Percentiles rank a stretch among this genome's conserved stretches.
Conservation (phyloP, 1,140 invertebrate species). For the Pissodes strobi region DNA sequence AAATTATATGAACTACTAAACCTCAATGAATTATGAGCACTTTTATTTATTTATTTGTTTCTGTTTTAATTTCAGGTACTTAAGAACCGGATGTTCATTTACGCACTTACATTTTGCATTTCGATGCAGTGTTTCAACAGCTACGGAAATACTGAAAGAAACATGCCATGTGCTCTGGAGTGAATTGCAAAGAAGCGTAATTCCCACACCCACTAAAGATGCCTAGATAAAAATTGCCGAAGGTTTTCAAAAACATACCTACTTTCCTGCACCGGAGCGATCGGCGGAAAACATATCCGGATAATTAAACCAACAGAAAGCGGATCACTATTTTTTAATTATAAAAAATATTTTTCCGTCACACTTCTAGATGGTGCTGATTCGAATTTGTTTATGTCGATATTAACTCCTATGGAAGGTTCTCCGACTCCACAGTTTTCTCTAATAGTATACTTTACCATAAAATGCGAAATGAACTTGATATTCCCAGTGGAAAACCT, state of each 20-base stretch:
- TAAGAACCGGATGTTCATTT: not conserved
- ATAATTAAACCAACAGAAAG: not conserved
- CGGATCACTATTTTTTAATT: not conserved
- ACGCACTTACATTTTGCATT: not conserved
- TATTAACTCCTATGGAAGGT: not conserved
- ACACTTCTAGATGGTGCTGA: not conserved
- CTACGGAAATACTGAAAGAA: not conserved
- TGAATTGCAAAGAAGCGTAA: not conserved
- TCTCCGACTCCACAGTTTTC: slow-evolving; percentile 10
- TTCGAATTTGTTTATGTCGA: not conserved
- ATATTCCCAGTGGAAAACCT: not conserved
- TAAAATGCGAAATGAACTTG: not conserved
- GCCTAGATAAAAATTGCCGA: not conserved
- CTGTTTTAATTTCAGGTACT: not conserved
- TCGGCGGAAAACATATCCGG: slow-evolving; percentile 47
- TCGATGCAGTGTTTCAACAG: not conserved
- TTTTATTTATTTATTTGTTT: not conserved
- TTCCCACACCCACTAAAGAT: not conserved
- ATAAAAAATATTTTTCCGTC: not conserved
- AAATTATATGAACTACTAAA: not conserved
- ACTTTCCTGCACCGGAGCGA: slow-evolving; percentile 47
- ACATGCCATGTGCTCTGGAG: not conserved
- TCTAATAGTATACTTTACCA: not conserved
- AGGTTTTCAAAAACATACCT: not conserved
- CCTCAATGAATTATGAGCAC: not conserved